A percentile compares a stretch with the other conserved stretches of the same genome.
phyloP scores from a whole-genome alignment of 2,888 invertebrate species.

The Diaphora mendica region DNA sequence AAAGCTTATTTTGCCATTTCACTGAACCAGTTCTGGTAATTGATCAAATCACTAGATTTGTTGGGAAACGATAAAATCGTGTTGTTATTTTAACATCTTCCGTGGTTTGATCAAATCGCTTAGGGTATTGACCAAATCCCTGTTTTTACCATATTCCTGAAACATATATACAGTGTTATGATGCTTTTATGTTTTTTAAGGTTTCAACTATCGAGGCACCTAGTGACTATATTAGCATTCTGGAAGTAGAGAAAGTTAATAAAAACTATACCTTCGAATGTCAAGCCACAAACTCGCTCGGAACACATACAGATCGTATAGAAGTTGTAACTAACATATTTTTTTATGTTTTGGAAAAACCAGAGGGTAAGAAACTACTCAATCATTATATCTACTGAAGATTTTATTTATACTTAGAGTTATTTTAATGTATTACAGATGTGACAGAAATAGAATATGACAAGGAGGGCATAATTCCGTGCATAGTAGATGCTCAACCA shows the following conservation, averaged over 20 bases:
- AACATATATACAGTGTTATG: neutral
- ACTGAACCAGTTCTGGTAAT: no score
- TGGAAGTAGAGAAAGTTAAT: slow-evolving; percentile 54
- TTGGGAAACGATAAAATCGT: no score
- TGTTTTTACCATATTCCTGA: no score
- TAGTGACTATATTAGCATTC: slow-evolving; percentile 59
- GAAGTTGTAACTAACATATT: slow-evolving; percentile 45
- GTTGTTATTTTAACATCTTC: no score
- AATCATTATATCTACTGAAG: slow-evolving; percentile 43
- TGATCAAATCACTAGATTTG: no score
- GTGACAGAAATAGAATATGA: slow-evolving; percentile 47
- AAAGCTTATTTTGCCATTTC: no score
- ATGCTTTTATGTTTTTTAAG: slow-evolving; percentile 35
- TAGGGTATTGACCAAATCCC: no score
- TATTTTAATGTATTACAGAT: slow-evolving; percentile 10
- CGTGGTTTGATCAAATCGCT: no score
- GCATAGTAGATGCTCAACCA: slow-evolving; percentile 60
- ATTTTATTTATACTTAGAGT: neutral
- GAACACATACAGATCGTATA: slow-evolving; percentile 34
- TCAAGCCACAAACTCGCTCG: slow-evolving; percentile 57
- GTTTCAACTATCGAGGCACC: slow-evolving; percentile 54
- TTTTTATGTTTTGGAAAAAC: slow-evolving; percentile 49
- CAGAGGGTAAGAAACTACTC: slow-evolving; percentile 51
- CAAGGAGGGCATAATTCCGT: slow-evolving; percentile 44
- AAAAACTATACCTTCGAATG: slow-evolving; percentile 61